phyloP scores from a whole-genome alignment of 1,140 invertebrate species.

The Euwallacea fornicatus region DNA sequence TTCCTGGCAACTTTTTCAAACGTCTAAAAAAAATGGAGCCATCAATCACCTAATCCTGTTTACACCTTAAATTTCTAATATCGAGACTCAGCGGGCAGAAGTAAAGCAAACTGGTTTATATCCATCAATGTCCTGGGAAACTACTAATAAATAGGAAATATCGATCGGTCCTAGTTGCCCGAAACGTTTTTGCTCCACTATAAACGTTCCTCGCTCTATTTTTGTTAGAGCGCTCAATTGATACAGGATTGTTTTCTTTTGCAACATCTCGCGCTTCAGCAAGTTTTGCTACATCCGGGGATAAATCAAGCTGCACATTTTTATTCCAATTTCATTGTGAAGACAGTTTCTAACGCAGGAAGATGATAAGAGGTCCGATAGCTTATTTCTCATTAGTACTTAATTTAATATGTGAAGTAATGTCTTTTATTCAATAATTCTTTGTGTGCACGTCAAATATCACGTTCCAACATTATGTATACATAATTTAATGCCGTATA shows the following conservation, averaged over 20 bases:
- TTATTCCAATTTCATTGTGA: too few relatives aligned
- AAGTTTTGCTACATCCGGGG: constrained; percentile 1
- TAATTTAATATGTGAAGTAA: too few relatives aligned
- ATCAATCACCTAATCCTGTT: constrained; percentile 29
- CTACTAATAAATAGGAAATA: constrained; percentile 31
- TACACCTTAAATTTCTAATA: constrained; percentile 35
- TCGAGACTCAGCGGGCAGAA: constrained; percentile 25
- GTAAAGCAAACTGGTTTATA: constrained; percentile 28
- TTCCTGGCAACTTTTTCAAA: constrained; percentile 4
- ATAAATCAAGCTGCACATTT: background rate
- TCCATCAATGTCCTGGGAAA: constrained; percentile 30
- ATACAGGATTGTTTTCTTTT: constrained; percentile 7
- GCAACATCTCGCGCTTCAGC: background rate
- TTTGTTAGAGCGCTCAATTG: constrained; percentile 1
- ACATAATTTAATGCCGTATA: too few relatives aligned
- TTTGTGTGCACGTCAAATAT: too few relatives aligned
- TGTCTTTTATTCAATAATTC: too few relatives aligned
- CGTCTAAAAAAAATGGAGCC: constrained; percentile 12
- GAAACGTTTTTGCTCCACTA: background rate
- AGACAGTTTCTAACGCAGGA: too few relatives aligned
- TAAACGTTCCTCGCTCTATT: too few relatives aligned
- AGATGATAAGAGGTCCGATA: too few relatives aligned
- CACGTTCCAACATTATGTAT: too few relatives aligned
- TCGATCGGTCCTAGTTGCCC: constrained; percentile 7
- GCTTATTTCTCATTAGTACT: too few relatives aligned